phyloP scores from a whole-genome alignment of 1,140 invertebrate species.

The Phthorimaea operculella region DNA sequence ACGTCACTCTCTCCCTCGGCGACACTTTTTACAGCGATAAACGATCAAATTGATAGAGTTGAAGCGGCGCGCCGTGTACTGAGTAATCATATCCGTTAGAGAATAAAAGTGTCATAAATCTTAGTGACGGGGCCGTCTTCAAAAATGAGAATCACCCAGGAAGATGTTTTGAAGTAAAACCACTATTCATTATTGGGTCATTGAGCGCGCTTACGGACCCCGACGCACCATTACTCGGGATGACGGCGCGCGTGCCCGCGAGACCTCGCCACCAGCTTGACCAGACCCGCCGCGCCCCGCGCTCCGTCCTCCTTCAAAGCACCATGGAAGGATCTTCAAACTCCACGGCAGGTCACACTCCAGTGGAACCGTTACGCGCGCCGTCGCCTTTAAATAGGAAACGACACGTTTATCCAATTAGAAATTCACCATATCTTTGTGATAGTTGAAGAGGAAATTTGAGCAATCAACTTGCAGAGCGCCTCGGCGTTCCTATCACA shows the following conservation, averaged over 20 bases:
- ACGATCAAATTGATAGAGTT: background rate
- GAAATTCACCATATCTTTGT: conserved; percentile 69
- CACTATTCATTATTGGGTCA: conserved; percentile 51
- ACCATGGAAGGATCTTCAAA: conserved; percentile 19
- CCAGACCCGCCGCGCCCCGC: conserved; percentile 23
- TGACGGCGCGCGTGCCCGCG: conserved; percentile 57
- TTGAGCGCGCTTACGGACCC: conserved; percentile 36
- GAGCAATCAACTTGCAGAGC: conserved; percentile 65
- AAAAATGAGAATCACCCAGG: conserved; percentile 34
- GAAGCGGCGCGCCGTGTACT: background rate
- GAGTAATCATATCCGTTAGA: conserved; percentile 3
- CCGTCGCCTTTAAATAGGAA: conserved; percentile 66
- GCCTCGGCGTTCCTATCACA: conserved; percentile 56
- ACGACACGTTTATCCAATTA: conserved; percentile 69
- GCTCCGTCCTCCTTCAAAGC: conserved; percentile 1
- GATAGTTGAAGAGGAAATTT: conserved; percentile 67
- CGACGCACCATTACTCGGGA: conserved; percentile 53
- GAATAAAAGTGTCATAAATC: conserved; percentile 18
- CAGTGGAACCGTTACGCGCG: conserved; percentile 48
- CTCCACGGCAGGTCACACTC: conserved; percentile 35
- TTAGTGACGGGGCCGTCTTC: conserved; percentile 15
- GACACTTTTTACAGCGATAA: background rate
- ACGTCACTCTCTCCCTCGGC: background rate
- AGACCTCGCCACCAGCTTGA: conserved; percentile 24
- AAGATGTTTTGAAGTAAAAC: conserved; percentile 29